Conservation (phyloP, 2,797 vertebrate species). For the Manis crassicaudata region DNA sequence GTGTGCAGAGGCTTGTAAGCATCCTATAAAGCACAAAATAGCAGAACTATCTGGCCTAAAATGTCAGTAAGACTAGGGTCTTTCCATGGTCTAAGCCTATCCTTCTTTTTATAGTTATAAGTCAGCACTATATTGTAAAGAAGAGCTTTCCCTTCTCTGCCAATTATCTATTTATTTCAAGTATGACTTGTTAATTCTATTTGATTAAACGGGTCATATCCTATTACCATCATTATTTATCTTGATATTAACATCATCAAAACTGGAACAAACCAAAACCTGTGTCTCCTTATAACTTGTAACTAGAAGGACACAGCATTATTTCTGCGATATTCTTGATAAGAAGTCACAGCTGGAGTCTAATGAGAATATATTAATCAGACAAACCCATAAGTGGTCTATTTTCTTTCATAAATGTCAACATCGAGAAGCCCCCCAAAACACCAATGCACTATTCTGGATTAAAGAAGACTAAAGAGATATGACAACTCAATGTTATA, state of each 20-base stretch:
- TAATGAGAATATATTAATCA: neutral
- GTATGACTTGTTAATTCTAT: neutral
- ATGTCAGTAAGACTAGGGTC: neutral
- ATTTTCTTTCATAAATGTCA: neutral
- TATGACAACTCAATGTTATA: neutral
- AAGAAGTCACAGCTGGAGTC: neutral
- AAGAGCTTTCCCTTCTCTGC: neutral
- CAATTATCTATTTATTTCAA: neutral
- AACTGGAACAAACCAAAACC: neutral
- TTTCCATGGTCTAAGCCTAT: neutral
- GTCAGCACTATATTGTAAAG: neutral
- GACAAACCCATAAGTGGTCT: neutral
- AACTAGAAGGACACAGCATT: neutral
- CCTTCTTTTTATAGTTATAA: neutral
- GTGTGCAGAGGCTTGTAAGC: neutral
- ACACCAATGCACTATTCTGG: neutral
- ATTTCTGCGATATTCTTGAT: neutral
- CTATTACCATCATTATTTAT: slow-evolving; percentile 21
- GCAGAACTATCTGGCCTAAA: neutral
- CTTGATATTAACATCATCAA: slow-evolving; percentile 10
- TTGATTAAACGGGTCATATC: neutral
- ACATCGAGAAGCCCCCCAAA: neutral
- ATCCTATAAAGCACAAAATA: neutral
- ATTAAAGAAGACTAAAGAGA: neutral
- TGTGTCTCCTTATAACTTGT: neutral